A percentile compares a stretch with the other conserved stretches of the same genome.
Evolutionary conservation across 2,113 vertebrate species (phyloP).

Genomic region (Arizona elegans): DNA sequence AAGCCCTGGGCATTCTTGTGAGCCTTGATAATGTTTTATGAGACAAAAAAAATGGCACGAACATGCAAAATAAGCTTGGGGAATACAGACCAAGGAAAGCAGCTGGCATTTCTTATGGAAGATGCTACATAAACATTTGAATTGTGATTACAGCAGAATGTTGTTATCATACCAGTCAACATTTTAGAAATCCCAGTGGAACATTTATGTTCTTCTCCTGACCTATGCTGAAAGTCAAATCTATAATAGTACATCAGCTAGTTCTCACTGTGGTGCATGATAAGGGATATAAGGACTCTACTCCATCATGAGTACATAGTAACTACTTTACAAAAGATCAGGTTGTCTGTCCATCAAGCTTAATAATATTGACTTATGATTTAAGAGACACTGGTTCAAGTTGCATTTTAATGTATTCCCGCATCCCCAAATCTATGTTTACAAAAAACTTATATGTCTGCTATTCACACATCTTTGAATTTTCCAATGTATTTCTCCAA

Average conservation of each 20-base stretch:
- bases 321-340: not conserved
- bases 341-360: not conserved
- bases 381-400: not conserved
- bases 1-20: not conserved
- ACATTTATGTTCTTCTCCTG: slow-evolving; percentile 9
- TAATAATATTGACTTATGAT: not conserved
- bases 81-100: slow-evolving; percentile 3
- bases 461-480: not conserved
- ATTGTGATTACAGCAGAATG: not conserved
- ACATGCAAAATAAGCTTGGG: slow-evolving; percentile 17
- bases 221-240: slow-evolving; percentile 8
- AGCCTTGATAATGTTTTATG: slow-evolving; percentile 8
- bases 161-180: not conserved
- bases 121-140: slow-evolving; percentile 4
- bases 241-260: not conserved
- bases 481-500: not conserved
- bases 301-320: not conserved
- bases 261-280: not conserved
- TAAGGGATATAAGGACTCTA: not conserved
- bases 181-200: not conserved
- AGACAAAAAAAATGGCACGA: slow-evolving; percentile 14
- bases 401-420: not conserved
- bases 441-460: not conserved
- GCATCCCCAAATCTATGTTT: not conserved
- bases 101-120: slow-evolving; percentile 15